Base-by-base conservation (phyloP, 2,888 invertebrate species). In the Unio pictorum region DNA sequence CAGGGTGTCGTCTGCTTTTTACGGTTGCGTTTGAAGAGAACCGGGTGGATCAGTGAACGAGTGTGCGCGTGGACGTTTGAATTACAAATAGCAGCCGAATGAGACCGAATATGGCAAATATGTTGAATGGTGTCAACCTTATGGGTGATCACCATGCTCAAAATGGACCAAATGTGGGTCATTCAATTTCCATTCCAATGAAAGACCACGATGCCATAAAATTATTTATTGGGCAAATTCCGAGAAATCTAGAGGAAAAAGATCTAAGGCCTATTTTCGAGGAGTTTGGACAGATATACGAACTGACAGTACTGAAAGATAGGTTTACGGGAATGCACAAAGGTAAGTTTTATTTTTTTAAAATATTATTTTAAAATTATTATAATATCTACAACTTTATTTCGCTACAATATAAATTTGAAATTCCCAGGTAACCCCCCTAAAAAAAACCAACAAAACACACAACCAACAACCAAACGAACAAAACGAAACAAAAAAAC, bases 251-350 rank as follows among this genome's bases (percentile, higher is more conserved):
- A 71, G 95, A 95, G 87, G 97, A 96, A 88, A 94, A 94, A 70
- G 95, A 96, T 86, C 92, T 97, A 54, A 92, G 96, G 66, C 96
- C 96, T 56, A 94, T 97, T 93, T 96, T 97, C 90, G 96, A 96
- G 90, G 94, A 95, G 90, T 97, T 95, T 86, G 96, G 97, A 69
- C 95, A 95, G 90, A 96, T 97, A 89, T 96, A 96, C 91, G 97
- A 97, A 92, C 94, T 97, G 88, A 96, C 96, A 75, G 95, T 97
- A 72, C 93, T 97, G 83, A 96, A 96, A 92, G 97, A 97, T 91
- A 95, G 96, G 89, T 95, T 95, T 92, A 97, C 96, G 72, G 97
- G 97, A 79, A 95, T 96, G 94, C 97, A 97, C 91, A 97, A 97
- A 94, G 96, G 96, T 95, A 89, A 90, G 92, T 73, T 61, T 28